A percentile compares a stretch with the other conserved stretches of the same genome.
These are phyloP conservation scores for Heterochromis multidens DNA, from an alignment of 2,113 vertebrate species.

Conservation along the genomic window DNA sequence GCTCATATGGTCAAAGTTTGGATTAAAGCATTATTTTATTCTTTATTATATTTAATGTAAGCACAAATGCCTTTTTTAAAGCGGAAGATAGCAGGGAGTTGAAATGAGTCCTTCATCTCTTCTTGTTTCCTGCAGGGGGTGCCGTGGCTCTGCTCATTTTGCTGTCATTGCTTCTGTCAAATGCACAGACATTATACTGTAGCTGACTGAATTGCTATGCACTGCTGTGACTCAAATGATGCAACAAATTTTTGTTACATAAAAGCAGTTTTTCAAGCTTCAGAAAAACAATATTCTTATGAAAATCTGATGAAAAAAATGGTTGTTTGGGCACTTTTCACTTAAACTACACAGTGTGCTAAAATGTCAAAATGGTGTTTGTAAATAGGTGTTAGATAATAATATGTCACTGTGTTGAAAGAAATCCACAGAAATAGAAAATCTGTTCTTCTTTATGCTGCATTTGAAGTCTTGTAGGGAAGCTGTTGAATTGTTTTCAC, in stretches of 20 bases:
- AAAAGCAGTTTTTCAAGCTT: background rate
- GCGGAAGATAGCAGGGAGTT: background rate
- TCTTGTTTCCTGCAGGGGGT: slow-evolving; percentile 62
- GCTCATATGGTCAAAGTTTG: background rate
- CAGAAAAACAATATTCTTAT: background rate
- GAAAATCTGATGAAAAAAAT: background rate
- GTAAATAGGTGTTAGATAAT: background rate
- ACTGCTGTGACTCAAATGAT: slow-evolving; percentile 12
- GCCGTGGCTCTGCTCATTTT: slow-evolving; percentile 52
- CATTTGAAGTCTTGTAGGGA: background rate
- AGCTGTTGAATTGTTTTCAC: background rate
- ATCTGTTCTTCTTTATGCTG: background rate
- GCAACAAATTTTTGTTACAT: background rate
- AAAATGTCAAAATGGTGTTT: background rate
- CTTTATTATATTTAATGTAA: background rate
- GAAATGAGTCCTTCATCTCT: background rate
- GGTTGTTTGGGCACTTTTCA: background rate
- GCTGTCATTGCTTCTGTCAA: background rate
- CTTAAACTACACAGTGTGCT: background rate
- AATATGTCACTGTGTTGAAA: background rate
- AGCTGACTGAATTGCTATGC: background rate
- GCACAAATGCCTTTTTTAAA: background rate
- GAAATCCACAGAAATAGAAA: background rate
- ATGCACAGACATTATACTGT: background rate
- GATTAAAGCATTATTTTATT: background rate